These are phyloP conservation scores for honey bee (Apis mellifera) DNA, from an alignment of 1,140 invertebrate genomes.

Conservation along the genomic window Amel_HAv3.1 CM009933.2:7702001-7702500, in stretches of 20 bases:
- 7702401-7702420: background rate
- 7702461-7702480: background rate
- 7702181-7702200: background rate
- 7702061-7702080: background rate
- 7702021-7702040: background rate
- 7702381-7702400: background rate
- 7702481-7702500: background rate
- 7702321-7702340: accelerated
- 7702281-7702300: background rate
- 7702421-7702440: too few relatives aligned
- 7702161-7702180: too few relatives aligned
- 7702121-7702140: background rate
- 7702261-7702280: background rate
- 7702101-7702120: background rate
- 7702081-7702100: background rate
- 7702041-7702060: background rate
- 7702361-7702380: background rate
- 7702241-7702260: background rate
- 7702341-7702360: background rate
- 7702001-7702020: too few relatives aligned
- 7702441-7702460: background rate
- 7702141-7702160: background rate
- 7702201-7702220: background rate
- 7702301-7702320: background rate
- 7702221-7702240: background rate